Evolutionary conservation across 2,888 invertebrate species (phyloP), one percentile per base, ranked within the genome.

Genomic region (Fabriciana adippe): DNA sequence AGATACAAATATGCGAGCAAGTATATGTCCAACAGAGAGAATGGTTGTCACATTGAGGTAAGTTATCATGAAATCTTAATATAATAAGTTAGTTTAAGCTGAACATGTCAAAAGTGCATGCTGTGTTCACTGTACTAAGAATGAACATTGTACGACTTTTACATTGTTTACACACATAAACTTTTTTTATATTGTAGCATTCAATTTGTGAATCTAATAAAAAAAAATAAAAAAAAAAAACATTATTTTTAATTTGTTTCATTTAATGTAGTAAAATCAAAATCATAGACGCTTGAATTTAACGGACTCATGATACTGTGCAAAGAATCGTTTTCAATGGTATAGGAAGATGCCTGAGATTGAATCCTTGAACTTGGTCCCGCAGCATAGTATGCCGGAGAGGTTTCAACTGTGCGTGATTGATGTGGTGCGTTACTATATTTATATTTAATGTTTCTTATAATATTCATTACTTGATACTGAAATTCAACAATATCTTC

Each of bases 401-500:
- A 50, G 60, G 53, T 41, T 35, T 41, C 56, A 16, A 41, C 56
- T 56, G 45, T 56, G 56, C 45, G 56, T 45, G 56, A 56, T 41
- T 56, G 45, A 56, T 56, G 56, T 56, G 59, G 59, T 47, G 59
- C 59, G 59, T 48, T 59, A 56, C 51, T 56, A 53, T 75, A 72
- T 73, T 72, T 75, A 60, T 62, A 57, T 69, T 73, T 62, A 54
- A 73, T 73, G 62, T 73, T 75, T 72, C 70, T 68, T 59, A 73
- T 67, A 67, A 71, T 71, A 68, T 61, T 68, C 65, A 75, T 62
- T 66, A 75, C 74, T 70, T 75, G 75, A 60, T 74, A 76, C 60
- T 77, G 75, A 62, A 75, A 77, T 64, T 77, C 76, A 68, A 77
- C 73, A 70, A 70, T 73, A 47, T 77, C 74, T 70, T 75, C 75